Conservation (phyloP, 2,888 invertebrate species). For the Trilocha varians region DNA sequence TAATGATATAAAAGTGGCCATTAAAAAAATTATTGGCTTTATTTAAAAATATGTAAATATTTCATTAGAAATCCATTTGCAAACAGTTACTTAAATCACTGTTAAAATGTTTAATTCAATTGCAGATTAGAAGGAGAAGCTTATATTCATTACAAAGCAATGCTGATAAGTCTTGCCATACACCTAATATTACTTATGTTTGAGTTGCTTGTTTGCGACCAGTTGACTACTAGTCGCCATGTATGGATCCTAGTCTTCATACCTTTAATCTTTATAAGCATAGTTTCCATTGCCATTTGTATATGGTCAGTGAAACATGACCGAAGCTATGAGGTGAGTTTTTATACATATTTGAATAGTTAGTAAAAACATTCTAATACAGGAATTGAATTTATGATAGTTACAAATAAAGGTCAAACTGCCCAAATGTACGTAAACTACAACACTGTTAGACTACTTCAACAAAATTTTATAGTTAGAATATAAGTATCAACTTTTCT, state of each 20-base stretch:
- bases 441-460: too few species aligned
- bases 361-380: too few species aligned
- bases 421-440: too few species aligned
- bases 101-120: slow-evolving; percentile 13
- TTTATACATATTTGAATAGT: slow-evolving; percentile 3
- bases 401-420: too few species aligned
- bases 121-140: slow-evolving; percentile 94
- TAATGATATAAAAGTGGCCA: too few species aligned
- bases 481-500: too few species aligned
- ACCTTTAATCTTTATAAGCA: slow-evolving; percentile 96
- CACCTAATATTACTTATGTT: slow-evolving; percentile 97
- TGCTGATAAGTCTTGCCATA: slow-evolving; percentile 95
- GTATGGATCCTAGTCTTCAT: slow-evolving; percentile 94
- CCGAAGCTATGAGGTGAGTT: slow-evolving; percentile 91
- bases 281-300: slow-evolving; percentile 96
- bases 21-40: too few species aligned
- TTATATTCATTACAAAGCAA: slow-evolving; percentile 97
- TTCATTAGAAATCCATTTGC: too few species aligned
- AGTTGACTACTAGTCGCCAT: slow-evolving; percentile 88
- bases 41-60: too few species aligned
- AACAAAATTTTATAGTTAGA: too few species aligned
- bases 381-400: neutral
- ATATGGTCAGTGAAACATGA: slow-evolving; percentile 99
- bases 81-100: too few species aligned
- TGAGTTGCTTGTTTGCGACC: slow-evolving; percentile 95